phyloP scores from a whole-genome alignment of 1,140 invertebrate species.

The Drosophila azteca region DNA sequence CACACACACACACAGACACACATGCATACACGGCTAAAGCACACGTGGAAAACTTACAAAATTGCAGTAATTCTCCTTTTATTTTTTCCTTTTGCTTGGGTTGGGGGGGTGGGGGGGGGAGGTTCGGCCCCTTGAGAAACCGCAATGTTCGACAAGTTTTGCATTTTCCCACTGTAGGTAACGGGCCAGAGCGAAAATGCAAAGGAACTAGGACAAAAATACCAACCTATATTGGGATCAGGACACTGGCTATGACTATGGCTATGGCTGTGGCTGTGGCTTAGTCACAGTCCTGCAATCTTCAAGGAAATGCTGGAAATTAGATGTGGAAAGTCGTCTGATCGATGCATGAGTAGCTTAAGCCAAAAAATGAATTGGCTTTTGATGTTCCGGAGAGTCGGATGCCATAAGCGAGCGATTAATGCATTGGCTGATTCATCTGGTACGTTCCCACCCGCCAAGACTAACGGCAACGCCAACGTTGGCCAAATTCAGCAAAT shows the following conservation, averaged over 20 bases:
- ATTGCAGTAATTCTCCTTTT: conserved; percentile 72
- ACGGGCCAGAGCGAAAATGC: conserved; percentile 25
- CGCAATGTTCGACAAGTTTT: conserved; percentile 75
- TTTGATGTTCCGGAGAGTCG: too few species aligned
- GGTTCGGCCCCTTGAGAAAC: conserved; percentile 55
- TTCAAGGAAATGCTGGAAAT: too few species aligned
- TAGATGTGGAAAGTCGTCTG: too few species aligned
- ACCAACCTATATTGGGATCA: neutral
- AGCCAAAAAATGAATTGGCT: too few species aligned
- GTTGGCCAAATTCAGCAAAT: conserved; percentile 52
- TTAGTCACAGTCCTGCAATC: conserved; percentile 27
- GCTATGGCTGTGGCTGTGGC: conserved; percentile 35
- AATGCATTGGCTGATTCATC: neutral
- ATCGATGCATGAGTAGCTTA: too few species aligned
- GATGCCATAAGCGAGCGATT: neutral
- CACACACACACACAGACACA: neutral
- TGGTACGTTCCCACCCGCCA: too few species aligned
- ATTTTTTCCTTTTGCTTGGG: neutral
- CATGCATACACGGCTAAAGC: conserved; percentile 24
- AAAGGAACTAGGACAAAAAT: conserved; percentile 26
- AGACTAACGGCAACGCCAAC: too few species aligned
- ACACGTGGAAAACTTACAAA: conserved; percentile 73
- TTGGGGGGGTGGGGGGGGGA: neutral
- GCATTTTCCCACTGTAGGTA: conserved; percentile 71
- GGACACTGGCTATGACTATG: conserved; percentile 22